Evolutionary conservation across 2,113 vertebrate genomes (phyloP), one percentile per base, ranked within the genome.

Genomic region (Gnathonemus echidnorhynchus): DNA sequence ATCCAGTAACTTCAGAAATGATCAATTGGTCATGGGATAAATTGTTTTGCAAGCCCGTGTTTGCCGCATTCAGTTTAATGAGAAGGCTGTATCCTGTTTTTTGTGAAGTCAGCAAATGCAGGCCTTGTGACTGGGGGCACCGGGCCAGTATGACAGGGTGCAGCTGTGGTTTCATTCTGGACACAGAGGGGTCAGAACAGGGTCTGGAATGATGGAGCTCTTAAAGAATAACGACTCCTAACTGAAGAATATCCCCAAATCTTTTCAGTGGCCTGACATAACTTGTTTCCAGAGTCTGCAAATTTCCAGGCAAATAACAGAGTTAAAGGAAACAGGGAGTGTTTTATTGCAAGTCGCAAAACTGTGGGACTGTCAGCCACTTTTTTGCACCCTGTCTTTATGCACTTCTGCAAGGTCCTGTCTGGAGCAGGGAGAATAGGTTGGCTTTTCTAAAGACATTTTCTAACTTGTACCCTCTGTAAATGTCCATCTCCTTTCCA

Each of bases 111-210:
- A 46, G 62, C 45, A 35, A 90, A 91, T 83, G 91, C 90, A 58
- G 66, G 45, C 21, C 90, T 87, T 89, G 84, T 70, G 89, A 89
- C 90, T 90, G 90, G 15, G 15, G 66, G 77, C 88, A 84, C 88
- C 46, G 92, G 90, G 89, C 90, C 90, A 74, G 58, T 89, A 92
- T 94, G 93, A 95, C 88, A 62, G 91, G 89, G 88, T 90, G 91
- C 93, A 95, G 94, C 91, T 92, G 93, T 92, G 89, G 91, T 91
- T 92, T 92, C 42, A 17, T 89, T 92, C 92, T 92, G 92, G 77
- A 89, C 52, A 10, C 17, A 42, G 42, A 46, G 39, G 49, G 80
- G 93, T 93, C 93, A 90, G 91, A 88, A 91, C 92, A 91, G 86
- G 89, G 88, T 90, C 88, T 90, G 77, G 91, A 89, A 93, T 91